A percentile compares a stretch with the other conserved stretches of the same genome.
Conservation (phyloP, 2,888 invertebrate genomes). For the Erebia ligea region DNA sequence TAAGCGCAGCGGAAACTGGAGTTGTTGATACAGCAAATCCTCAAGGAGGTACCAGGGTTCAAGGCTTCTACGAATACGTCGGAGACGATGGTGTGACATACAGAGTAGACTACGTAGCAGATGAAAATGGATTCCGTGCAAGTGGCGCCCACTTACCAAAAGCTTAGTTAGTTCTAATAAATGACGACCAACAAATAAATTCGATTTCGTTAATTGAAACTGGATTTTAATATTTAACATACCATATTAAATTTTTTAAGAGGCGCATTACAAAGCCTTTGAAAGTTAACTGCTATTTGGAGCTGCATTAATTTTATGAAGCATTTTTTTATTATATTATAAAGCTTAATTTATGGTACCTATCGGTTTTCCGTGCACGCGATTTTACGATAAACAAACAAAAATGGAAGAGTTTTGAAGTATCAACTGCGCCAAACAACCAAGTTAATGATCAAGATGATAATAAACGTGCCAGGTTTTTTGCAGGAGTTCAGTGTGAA, state of each 20-base stretch:
- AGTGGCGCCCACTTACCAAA: slow-evolving; percentile 79
- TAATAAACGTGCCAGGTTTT: slow-evolving; percentile 6
- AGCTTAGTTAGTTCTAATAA: slow-evolving; percentile 25
- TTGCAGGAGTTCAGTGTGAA: slow-evolving; percentile 6
- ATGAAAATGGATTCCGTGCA: slow-evolving; percentile 84
- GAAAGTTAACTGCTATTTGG: not conserved
- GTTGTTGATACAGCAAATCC: slow-evolving; percentile 78
- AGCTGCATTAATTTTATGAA: slow-evolving; percentile 20
- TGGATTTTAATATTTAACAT: slow-evolving; percentile 4
- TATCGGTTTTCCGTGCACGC: slow-evolving; percentile 4
- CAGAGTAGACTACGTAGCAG: slow-evolving; percentile 83
- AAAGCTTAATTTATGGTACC: slow-evolving; percentile 21
- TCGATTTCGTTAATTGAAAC: slow-evolving; percentile 18
- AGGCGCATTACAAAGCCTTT: not conserved
- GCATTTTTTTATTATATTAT: slow-evolving; percentile 6
- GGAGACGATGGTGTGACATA: slow-evolving; percentile 85
- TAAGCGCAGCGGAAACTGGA: slow-evolving; percentile 85
- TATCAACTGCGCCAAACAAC: not conserved
- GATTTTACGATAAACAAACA: slow-evolving; percentile 14
- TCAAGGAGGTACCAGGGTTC: slow-evolving; percentile 84
- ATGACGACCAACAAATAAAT: slow-evolving; percentile 20
- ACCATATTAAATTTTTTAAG: not conserved
- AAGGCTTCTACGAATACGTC: slow-evolving; percentile 87
- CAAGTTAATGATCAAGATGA: not conserved
- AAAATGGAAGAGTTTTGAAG: slow-evolving; percentile 2